phyloP scores from a whole-genome alignment of 1,140 invertebrate species.

The Nasonia longicornis region DNA sequence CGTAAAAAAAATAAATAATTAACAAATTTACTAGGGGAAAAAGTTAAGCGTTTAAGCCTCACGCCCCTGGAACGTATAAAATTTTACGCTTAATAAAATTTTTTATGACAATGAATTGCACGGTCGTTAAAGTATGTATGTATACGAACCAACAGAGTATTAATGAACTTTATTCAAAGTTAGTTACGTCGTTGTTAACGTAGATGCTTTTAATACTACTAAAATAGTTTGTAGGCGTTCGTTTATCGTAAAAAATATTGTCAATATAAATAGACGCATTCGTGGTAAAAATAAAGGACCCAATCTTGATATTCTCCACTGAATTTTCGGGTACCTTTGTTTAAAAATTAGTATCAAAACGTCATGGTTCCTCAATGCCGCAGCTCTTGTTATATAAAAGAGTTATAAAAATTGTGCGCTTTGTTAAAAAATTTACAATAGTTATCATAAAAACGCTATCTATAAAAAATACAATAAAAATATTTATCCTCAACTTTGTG shows the following conservation, averaged over 20 bases:
- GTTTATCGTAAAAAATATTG: slow-evolving; percentile 18
- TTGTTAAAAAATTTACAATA: slow-evolving; percentile 39
- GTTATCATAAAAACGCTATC: slow-evolving; percentile 50
- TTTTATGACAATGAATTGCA: slow-evolving; percentile 34
- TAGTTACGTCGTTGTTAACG: slow-evolving; percentile 10
- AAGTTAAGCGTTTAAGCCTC: neutral
- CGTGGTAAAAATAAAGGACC: neutral
- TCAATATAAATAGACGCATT: slow-evolving; percentile 18
- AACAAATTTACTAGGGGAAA: slow-evolving; percentile 32
- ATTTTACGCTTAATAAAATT: slow-evolving; percentile 39
- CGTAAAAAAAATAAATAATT: slow-evolving; percentile 39
- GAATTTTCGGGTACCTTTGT: neutral
- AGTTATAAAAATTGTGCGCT: slow-evolving; percentile 35
- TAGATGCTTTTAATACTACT: slow-evolving; percentile 30
- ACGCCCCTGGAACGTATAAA: slow-evolving; percentile 11
- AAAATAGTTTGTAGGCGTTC: neutral
- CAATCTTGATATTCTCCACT: neutral
- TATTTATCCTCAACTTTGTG: slow-evolving; percentile 20
- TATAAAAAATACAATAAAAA: slow-evolving; percentile 44
- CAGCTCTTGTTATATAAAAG: slow-evolving; percentile 24
- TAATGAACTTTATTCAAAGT: slow-evolving; percentile 27
- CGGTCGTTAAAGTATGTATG: slow-evolving; percentile 15
- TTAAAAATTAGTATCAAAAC: slow-evolving; percentile 43
- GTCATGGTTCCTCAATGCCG: slow-evolving; percentile 37
- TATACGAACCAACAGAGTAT: slow-evolving; percentile 39